These are phyloP conservation scores for Brachionus rubens DNA, from an alignment of 1,140 invertebrate species.

Conservation along the genomic window DNA sequence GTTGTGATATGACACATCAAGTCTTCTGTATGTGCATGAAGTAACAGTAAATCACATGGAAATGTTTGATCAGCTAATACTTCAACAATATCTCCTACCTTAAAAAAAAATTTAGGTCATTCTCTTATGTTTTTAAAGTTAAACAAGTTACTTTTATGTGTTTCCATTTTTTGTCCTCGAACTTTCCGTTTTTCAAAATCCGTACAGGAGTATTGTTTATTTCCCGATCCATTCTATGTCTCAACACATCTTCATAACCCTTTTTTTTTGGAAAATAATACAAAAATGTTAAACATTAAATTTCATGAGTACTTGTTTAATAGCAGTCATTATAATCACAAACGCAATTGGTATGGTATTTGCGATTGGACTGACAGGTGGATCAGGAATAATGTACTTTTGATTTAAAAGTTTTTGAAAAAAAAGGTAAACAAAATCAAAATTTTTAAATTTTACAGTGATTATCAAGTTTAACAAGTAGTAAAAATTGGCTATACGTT, in stretches of 20 bases:
- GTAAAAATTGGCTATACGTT: constrained; percentile 78
- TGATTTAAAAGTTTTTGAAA: neutral
- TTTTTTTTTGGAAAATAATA: too few species aligned
- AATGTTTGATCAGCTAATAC: constrained; percentile 30
- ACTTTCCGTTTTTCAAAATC: constrained; percentile 65
- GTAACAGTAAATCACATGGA: constrained; percentile 38
- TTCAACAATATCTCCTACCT: constrained; percentile 44
- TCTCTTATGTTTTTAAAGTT: too few species aligned
- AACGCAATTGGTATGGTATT: constrained; percentile 72
- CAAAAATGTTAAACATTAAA: too few species aligned
- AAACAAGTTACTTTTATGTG: constrained; percentile 53
- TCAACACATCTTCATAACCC: constrained; percentile 74
- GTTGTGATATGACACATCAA: constrained; percentile 89
- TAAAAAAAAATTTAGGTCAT: too few species aligned
- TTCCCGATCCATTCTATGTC: constrained; percentile 71
- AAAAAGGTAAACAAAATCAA: neutral
- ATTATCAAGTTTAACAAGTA: constrained; percentile 71
- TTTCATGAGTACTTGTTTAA: constrained; percentile 60
- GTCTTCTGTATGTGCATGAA: constrained; percentile 31
- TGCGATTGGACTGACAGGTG: constrained; percentile 73
- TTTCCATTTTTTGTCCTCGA: constrained; percentile 54
- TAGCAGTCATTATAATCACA: constrained; percentile 73
- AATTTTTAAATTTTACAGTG: constrained; percentile 26
- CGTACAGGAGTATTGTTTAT: constrained; percentile 69
- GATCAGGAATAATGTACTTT: constrained; percentile 62